phyloP scores from a whole-genome alignment of 2,797 vertebrate species.

The Periophthalmus magnuspinnatus region DNA sequence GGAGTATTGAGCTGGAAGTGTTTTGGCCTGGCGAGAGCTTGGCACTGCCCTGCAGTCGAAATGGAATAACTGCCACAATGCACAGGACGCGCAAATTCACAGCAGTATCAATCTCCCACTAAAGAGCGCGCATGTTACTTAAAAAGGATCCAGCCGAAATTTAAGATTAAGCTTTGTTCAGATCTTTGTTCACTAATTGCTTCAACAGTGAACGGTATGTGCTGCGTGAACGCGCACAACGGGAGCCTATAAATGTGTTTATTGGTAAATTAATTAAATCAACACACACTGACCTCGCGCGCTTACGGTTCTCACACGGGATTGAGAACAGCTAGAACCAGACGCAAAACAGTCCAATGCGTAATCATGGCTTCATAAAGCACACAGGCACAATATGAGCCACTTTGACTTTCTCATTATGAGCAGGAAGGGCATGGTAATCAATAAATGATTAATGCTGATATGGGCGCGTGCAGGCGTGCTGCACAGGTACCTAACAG shows the following conservation, averaged over 20 bases:
- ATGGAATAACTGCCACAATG: slow-evolving; percentile 64
- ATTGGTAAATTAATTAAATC: slow-evolving; percentile 64
- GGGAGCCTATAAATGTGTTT: slow-evolving; percentile 52
- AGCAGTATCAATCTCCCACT: slow-evolving; percentile 64
- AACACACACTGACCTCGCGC: slow-evolving; percentile 26
- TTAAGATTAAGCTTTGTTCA: slow-evolving; percentile 19
- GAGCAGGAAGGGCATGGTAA: slow-evolving; percentile 64
- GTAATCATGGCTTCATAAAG: slow-evolving; percentile 45
- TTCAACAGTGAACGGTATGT: slow-evolving; percentile 9
- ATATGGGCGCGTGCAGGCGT: slow-evolving; percentile 50
- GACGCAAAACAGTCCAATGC: slow-evolving; percentile 14
- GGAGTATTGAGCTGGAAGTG: slow-evolving; percentile 76
- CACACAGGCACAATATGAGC: slow-evolving; percentile 47
- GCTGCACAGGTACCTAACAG: slow-evolving; percentile 22
- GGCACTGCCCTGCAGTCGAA: slow-evolving; percentile 66
- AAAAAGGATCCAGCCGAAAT: slow-evolving; percentile 31
- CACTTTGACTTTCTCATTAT: slow-evolving; percentile 69
- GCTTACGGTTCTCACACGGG: slow-evolving; percentile 15
- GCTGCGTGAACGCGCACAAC: slow-evolving; percentile 18
- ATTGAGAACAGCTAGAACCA: slow-evolving; percentile 7
- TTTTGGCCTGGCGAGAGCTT: slow-evolving; percentile 66
- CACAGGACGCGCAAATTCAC: slow-evolving; percentile 31
- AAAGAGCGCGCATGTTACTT: slow-evolving; percentile 40
- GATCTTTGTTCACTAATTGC: slow-evolving; percentile 2
- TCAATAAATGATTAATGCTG: slow-evolving; percentile 68